phyloP scores from a whole-genome alignment of 2,888 invertebrate species.

The Trilocha varians region DNA sequence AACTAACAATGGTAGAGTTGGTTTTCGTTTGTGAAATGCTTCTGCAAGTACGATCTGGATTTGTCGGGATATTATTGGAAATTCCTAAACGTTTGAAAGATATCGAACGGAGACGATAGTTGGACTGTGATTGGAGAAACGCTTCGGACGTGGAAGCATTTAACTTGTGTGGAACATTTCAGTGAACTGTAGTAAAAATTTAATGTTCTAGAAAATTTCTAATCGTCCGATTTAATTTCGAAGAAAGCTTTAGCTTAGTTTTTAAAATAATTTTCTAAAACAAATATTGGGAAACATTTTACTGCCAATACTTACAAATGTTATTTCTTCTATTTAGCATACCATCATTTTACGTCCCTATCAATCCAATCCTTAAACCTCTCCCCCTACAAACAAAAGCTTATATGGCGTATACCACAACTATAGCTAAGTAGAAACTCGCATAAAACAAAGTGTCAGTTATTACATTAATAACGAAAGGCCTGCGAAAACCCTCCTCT shows the following conservation, averaged over 20 bases:
- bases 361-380: too few species aligned
- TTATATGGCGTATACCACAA: constrained; percentile 13
- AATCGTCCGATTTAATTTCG: too few species aligned
- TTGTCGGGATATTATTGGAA: constrained; percentile 58
- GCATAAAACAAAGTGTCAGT: constrained; percentile 69
- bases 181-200: constrained; percentile 11
- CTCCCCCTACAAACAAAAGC: neutral
- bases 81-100: constrained; percentile 60
- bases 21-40: neutral
- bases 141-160: constrained; percentile 43
- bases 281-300: too few species aligned
- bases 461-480: constrained; percentile 68
- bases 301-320: too few species aligned
- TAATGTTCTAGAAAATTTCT: constrained; percentile 4
- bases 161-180: constrained; percentile 30
- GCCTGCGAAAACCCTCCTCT: constrained; percentile 50
- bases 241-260: too few species aligned
- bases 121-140: constrained; percentile 52
- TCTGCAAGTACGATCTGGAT: constrained; percentile 14
- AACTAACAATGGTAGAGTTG: neutral
- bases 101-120: constrained; percentile 55
- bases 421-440: constrained; percentile 57
- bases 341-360: too few species aligned
- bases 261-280: too few species aligned
- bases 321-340: too few species aligned